A percentile compares a stretch with the other conserved stretches of the same genome.
phyloP scores from a whole-genome alignment of 2,888 invertebrate genomes.

The Lycia hirtaria region DNA sequence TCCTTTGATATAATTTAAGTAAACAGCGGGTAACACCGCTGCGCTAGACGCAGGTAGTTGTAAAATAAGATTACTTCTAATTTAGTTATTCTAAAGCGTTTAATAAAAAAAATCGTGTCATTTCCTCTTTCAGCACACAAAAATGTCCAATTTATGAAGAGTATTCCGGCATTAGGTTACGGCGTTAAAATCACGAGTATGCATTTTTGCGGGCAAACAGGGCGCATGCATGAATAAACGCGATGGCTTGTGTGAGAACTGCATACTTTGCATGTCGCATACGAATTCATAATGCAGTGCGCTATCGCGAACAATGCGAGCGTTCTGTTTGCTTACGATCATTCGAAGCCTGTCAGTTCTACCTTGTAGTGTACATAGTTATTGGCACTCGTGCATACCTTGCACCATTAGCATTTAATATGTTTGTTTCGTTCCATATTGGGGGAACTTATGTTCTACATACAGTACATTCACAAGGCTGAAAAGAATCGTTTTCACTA shows the following conservation, averaged over 20 bases:
- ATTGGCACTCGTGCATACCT: too few relatives aligned
- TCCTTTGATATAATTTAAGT: too few relatives aligned
- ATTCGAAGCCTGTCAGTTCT: conserved; percentile 14
- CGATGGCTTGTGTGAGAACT: conserved; percentile 26
- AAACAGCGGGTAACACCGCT: too few relatives aligned
- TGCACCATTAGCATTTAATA: too few relatives aligned
- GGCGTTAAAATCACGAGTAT: conserved; percentile 30
- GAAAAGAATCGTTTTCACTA: too few relatives aligned
- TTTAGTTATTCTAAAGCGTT: too few relatives aligned
- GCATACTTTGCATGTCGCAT: conserved; percentile 30
- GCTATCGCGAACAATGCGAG: conserved; percentile 27
- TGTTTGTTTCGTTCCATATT: too few relatives aligned
- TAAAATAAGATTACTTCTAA: conserved; percentile 9
- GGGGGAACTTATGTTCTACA: too few relatives aligned
- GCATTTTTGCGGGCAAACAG: conserved; percentile 33
- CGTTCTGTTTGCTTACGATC: conserved; percentile 30
- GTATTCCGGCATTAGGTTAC: conserved; percentile 18
- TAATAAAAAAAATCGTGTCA: background rate
- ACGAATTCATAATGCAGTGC: conserved; percentile 32
- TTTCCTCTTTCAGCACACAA: conserved; percentile 8
- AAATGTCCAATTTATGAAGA: conserved; percentile 14
- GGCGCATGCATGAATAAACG: conserved; percentile 34
- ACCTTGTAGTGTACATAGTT: too few relatives aligned
- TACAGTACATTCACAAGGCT: too few relatives aligned
- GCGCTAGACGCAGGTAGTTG: too few relatives aligned